These are phyloP conservation scores for Mastigias papua DNA, from an alignment of 30 jellyfish, hydroid and myxozoan species.

Conservation along the genomic window DNA sequence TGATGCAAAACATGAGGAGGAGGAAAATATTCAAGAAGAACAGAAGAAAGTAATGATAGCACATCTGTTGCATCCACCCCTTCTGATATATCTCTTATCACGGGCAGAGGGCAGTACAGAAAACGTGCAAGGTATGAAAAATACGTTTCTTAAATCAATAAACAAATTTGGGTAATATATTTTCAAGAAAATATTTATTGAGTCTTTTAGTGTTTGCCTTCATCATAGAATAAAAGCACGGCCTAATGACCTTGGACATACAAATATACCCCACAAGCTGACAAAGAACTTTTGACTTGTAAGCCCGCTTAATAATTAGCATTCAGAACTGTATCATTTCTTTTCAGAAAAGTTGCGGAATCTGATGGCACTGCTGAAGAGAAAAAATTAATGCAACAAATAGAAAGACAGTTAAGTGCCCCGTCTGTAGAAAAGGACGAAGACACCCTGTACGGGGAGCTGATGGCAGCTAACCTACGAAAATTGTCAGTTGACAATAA, in stretches of 20 bases:
- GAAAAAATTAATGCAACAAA: neutral
- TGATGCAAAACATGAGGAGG: too few species aligned
- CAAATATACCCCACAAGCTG: too few species aligned
- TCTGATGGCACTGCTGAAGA: neutral
- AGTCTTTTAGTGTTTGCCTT: neutral
- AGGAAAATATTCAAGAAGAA: too few species aligned
- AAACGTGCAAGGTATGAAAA: neutral
- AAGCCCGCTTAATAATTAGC: too few species aligned
- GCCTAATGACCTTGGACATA: too few species aligned
- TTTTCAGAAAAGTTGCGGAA: neutral
- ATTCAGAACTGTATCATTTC: neutral
- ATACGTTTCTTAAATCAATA: neutral
- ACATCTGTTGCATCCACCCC: too few species aligned
- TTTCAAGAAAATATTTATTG: neutral
- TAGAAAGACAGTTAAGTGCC: neutral
- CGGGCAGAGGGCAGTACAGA: neutral
- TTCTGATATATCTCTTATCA: too few species aligned
- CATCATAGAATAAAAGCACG: neutral
- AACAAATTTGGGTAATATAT: neutral
- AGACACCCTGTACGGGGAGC: neutral
- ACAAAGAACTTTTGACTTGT: too few species aligned
- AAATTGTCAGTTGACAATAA: neutral
- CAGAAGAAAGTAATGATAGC: too few species aligned
- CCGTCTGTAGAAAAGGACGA: neutral
- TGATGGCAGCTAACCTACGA: neutral